phyloP scores from a whole-genome alignment of 2,113 vertebrate species.

The Sminthopsis crassicaudata region DNA sequence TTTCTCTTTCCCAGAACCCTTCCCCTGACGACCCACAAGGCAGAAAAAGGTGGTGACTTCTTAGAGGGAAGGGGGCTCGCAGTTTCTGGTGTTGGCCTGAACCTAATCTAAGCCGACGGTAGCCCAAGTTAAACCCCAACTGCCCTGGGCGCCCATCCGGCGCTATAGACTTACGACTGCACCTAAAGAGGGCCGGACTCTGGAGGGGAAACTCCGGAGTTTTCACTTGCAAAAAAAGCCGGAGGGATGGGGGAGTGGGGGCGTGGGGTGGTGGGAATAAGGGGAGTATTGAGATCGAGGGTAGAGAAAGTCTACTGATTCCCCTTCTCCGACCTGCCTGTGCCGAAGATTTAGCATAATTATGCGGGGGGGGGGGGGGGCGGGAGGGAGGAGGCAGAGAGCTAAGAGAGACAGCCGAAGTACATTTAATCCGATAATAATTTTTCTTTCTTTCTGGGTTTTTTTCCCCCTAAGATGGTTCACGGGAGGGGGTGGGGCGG shows the following conservation, averaged over 20 bases:
- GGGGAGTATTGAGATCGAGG: conserved; percentile 2
- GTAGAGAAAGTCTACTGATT: conserved; percentile 31
- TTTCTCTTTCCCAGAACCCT: not conserved
- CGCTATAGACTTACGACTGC: not conserved
- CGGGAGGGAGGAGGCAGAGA: conserved; percentile 55
- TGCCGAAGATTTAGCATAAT: conserved; percentile 78
- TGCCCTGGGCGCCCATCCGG: not conserved
- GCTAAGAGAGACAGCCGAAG: conserved; percentile 52
- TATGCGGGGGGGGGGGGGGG: conserved; percentile 67
- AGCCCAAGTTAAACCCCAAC: not conserved
- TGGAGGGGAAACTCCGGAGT: not conserved
- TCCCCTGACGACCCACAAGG: not conserved
- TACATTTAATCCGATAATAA: conserved; percentile 81
- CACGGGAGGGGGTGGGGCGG: conserved; percentile 32
- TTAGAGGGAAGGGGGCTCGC: not conserved
- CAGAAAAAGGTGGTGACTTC: not conserved
- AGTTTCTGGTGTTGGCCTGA: not conserved
- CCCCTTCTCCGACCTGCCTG: conserved; percentile 59
- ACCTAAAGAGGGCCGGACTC: no score
- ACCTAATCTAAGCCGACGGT: not conserved
- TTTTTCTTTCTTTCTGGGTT: conserved; percentile 69
- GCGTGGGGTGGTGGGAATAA: not conserved
- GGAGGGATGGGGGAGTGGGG: not conserved
- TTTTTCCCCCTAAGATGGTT: conserved; percentile 54
- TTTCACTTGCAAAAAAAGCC: not conserved